Percentiles rank a stretch among this genome's conserved stretches.
Evolutionary conservation across 2,888 invertebrate species (phyloP).

Genomic region (Drosophila phalerata): DNA sequence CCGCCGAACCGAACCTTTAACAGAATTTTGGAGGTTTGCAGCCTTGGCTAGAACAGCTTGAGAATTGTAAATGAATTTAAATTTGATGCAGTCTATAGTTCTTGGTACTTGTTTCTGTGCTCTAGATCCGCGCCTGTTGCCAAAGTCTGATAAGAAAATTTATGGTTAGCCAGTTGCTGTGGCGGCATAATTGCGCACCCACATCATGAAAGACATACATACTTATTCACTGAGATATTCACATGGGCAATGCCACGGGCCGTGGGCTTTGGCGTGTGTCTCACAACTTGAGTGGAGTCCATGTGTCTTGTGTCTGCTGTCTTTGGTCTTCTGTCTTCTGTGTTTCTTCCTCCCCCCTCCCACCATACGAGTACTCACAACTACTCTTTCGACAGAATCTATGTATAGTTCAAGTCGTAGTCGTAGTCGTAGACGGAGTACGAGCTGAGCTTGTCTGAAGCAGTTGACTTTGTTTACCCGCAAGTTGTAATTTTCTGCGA

Average conservation of each 20-base stretch:
- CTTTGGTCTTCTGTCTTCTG: neutral
- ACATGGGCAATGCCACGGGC: conserved; percentile 34
- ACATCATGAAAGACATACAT: conserved; percentile 48
- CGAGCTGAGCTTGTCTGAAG: conserved; percentile 20
- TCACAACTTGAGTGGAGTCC: conserved; percentile 43
- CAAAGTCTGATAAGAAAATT: conserved; percentile 74
- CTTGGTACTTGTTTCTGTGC: neutral
- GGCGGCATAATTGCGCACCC: conserved; percentile 81
- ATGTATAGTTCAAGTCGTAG: too few species aligned
- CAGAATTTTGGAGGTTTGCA: too few species aligned
- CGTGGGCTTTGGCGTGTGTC: conserved; percentile 63
- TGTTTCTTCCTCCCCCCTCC: neutral
- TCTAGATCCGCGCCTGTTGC: conserved; percentile 56
- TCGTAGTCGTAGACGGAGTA: conserved; percentile 5
- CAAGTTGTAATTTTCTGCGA: conserved; percentile 80
- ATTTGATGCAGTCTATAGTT: neutral
- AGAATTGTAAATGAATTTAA: neutral
- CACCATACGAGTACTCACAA: too few species aligned
- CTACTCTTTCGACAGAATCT: conserved; percentile 4
- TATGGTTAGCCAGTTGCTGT: conserved; percentile 70
- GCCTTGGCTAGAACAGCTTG: neutral
- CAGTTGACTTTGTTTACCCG: conserved; percentile 77
- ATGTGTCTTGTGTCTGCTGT: conserved; percentile 24
- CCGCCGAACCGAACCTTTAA: too few species aligned
- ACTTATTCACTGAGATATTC: neutral